A percentile compares a stretch with the other conserved stretches of the same genome.
Conservation (phyloP, 1,140 invertebrate genomes). For the Ceratosolen solmsi region DNA sequence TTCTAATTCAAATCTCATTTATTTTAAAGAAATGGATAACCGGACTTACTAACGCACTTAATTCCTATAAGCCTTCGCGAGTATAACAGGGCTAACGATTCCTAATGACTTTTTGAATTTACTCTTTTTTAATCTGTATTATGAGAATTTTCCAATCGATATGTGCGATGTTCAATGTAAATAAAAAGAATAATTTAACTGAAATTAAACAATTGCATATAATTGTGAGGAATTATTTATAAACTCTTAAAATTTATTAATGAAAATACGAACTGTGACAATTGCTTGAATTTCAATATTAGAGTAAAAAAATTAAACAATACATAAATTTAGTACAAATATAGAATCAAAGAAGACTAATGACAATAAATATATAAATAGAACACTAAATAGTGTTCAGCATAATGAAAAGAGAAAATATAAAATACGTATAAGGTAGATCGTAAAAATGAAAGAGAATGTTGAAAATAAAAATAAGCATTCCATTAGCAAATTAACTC, state of each 20-base stretch:
- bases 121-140: not conserved
- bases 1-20: not conserved
- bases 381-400: too few species aligned
- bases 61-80: not conserved
- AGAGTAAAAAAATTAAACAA: too few species aligned
- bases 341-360: too few species aligned
- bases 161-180: not conserved
- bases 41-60: not conserved
- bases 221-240: too few species aligned
- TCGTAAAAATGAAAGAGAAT: not conserved
- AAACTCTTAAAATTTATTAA: too few species aligned
- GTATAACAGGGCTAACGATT: not conserved
- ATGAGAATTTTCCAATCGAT: not conserved
- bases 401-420: not conserved
- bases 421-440: not conserved
- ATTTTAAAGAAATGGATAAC: too few species aligned
- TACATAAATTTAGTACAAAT: too few species aligned
- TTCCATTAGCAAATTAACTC: constrained; percentile 2
- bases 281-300: too few species aligned
- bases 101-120: not conserved
- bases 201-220: too few species aligned
- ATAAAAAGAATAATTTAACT: not conserved
- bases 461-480: not conserved
- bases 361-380: too few species aligned
- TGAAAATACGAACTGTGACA: too few species aligned